Percentiles rank a stretch among this genome's conserved stretches.
phyloP scores from a whole-genome alignment of 2,888 invertebrate species.

The Mayetiola destructor region DNA sequence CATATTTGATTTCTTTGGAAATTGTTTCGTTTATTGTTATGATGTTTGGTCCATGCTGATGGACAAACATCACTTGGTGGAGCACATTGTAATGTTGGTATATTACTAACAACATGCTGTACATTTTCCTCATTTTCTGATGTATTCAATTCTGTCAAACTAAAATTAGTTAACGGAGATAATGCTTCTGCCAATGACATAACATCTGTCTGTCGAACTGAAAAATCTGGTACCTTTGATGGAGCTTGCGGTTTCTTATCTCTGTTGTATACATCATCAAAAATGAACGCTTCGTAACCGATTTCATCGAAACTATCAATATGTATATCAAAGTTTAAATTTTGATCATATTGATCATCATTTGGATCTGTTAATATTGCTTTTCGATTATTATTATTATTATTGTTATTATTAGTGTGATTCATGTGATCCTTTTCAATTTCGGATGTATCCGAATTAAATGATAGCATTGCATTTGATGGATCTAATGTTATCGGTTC shows the following conservation, averaged over 20 bases:
- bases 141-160: background rate
- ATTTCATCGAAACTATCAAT: background rate
- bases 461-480: background rate
- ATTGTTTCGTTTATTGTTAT: background rate
- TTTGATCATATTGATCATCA: background rate
- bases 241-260: background rate
- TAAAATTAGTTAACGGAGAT: background rate
- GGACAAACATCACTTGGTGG: background rate
- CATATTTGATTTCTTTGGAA: background rate
- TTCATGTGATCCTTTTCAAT: background rate
- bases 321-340: too few relatives aligned
- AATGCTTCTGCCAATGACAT: background rate
- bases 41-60: background rate
- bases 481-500: background rate
- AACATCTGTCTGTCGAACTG: background rate
- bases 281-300: background rate
- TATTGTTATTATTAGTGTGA: too few relatives aligned
- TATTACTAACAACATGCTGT: too few relatives aligned
- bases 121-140: background rate
- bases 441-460: background rate
- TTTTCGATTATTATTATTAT: background rate
- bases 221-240: background rate
- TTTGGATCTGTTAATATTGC: background rate
- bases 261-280: background rate
- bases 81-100: background rate